Base-by-base conservation (phyloP, 2,797 vertebrate species). In the Rhadinocentrus ornatus region DNA sequence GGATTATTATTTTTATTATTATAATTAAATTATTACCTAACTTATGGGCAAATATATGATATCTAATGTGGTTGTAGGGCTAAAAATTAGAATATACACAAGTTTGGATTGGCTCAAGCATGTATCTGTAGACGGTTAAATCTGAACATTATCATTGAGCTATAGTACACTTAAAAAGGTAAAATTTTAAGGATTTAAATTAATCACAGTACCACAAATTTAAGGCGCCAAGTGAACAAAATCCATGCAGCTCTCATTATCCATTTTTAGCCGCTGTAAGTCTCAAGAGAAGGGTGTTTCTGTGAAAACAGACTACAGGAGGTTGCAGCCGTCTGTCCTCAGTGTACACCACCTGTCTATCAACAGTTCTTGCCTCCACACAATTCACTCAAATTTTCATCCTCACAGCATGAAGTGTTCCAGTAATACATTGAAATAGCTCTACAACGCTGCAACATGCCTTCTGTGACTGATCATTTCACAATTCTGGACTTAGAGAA, bases 271-370 rank as follows among this genome's bases (percentile, higher is more conserved):
- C 67, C 48, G 62, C 50, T 56, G 15, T 27, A 53, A 41, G 27
- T 44, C 44, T 32, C 31, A 62, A 18, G 15, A 34, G 46, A 44
- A 27, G 39, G 37, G 61, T 62, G 50, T 67, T 53, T 52, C 16
- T 75, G 75, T 70, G 61, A 73, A 69, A 35, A 75, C 29, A 57
- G 57, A 62, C 65, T 67, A 34, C 50, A 53, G 52, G 69, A 72
- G 57, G 65, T 60, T 60, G 63, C 3, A 69, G 24, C 58, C 13
- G 46, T 60, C 34, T 80, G 80, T 81, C 48, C 48, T 26, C 22
- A 52, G 48, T 26, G 48, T 13, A 11, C n/a, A 24, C 48, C 48
- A 52, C 20, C 48, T 22, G 48, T 52, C 50, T 52, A 24, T 52
- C 50, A 12, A 26, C 50, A 52, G 50, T 13, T 26, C 24, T 52